Percentiles rank a stretch among this genome's conserved stretches.
Evolutionary conservation across 2,113 vertebrate genomes (phyloP).

Genomic region (Tenebrosternarchus preto): DNA sequence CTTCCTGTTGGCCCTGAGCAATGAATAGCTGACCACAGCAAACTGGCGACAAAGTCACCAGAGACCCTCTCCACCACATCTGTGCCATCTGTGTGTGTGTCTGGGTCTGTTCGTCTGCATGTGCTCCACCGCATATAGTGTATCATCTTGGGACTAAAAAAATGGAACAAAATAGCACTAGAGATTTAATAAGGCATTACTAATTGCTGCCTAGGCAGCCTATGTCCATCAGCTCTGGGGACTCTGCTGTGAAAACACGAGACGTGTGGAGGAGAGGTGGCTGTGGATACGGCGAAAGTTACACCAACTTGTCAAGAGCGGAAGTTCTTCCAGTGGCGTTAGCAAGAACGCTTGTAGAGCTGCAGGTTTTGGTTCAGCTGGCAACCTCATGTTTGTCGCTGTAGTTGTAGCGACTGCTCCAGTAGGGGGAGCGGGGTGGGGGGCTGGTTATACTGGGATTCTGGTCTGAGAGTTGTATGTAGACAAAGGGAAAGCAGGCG

Average conservation of each 20-base stretch:
- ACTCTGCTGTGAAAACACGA: background rate
- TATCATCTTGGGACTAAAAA: background rate
- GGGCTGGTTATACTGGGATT: no score
- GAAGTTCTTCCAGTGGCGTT: no score
- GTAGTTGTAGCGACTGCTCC: no score
- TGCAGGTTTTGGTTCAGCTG: no score
- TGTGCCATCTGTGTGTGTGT: background rate
- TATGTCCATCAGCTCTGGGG: slow-evolving; percentile 2
- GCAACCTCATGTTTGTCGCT: no score
- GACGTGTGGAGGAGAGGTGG: no score
- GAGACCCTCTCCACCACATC: background rate
- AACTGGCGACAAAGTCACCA: background rate
- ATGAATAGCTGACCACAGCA: background rate
- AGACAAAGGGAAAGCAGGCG: no score
- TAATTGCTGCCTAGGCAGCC: slow-evolving; percentile 7
- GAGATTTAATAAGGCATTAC: background rate
- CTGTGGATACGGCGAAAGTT: no score
- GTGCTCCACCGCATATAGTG: background rate
- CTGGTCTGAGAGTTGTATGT: no score
- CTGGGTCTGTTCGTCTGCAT: background rate
- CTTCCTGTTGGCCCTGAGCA: background rate
- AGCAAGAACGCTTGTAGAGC: no score
- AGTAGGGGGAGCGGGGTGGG: no score
- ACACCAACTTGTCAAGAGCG: no score
- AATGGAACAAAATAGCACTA: background rate